Evolutionary conservation across 2,113 vertebrate species (phyloP), one percentile per base, ranked within the genome.

Genomic region (Scortum barcoo): DNA sequence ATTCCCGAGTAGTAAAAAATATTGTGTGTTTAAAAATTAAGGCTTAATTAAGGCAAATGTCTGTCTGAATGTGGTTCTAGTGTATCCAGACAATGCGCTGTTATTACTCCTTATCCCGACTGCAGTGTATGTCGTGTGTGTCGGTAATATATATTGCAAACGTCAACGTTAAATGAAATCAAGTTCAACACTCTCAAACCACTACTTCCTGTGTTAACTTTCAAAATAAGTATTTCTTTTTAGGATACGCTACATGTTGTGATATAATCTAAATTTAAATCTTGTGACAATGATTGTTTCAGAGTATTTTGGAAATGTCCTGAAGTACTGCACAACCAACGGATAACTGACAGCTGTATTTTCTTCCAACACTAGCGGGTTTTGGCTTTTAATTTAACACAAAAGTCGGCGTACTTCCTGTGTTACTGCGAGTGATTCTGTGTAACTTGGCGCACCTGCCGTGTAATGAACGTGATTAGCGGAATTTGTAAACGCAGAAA

Each of bases 381-480:
- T 46, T 60, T 3, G 5, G 5, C 11, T 30, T 54, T 57, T 28
- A 28, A 3, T 76, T 75, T 22, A 8, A 10, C 48, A 33, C 14
- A 9, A 33, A 46, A 38, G 0, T 33, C 0, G 1, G 28, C 4
- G 53, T 5, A 51, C n/a, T 72, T 73, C 60, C 5, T 7, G 40
- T 57, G 0, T 53, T 9, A 19, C 19, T 2, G 20, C 0, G 0
- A 46, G n/a, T 76, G 4, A 66, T 1, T n/a, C 0, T 20, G 0
- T 28, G 16, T 16, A 38, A 1, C 72, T 84, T 88, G 80, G 86
- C 20, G 20, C 5, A 48, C 1, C 26, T 57, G 81, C 72, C 67
- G 83, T 54, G 58, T 51, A 75, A 65, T 74, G 78, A 72, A 85
- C 84, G 69, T 84, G 85, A 90, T 87, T 81, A 92, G 81, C 88